Evolutionary conservation across 2,113 vertebrate species (phyloP).

Genomic region (Hippolais icterina): DNA sequence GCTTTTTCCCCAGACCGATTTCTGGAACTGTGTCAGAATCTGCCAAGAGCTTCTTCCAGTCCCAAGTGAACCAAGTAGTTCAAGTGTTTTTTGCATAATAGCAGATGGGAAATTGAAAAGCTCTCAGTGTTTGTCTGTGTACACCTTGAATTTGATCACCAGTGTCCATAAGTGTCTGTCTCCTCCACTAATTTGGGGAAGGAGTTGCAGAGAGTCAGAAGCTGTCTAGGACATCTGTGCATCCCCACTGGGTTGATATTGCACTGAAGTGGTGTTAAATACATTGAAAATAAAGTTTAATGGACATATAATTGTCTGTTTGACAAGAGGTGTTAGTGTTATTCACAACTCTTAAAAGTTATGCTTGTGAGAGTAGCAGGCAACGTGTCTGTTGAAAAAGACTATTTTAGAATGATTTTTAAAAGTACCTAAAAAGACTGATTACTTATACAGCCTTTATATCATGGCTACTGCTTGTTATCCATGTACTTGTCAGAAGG

Average conservation of each 20-base stretch:
- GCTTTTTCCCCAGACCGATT: background rate
- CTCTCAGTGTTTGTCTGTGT: background rate
- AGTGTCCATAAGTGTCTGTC: background rate
- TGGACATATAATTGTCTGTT: background rate
- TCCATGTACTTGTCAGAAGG: background rate
- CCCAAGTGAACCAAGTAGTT: background rate
- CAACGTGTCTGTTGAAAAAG: background rate
- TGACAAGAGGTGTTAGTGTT: background rate
- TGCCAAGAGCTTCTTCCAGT: background rate
- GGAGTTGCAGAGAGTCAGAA: background rate
- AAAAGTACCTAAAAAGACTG: background rate
- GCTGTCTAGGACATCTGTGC: background rate
- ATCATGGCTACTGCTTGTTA: background rate
- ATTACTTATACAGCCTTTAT: background rate
- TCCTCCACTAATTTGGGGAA: background rate
- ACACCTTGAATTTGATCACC: background rate
- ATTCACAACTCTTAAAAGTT: background rate
- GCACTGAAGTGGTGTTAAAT: background rate
- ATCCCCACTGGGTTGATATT: background rate
- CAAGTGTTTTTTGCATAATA: background rate
- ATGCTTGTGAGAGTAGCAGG: background rate
- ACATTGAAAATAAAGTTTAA: background rate
- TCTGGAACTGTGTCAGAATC: background rate
- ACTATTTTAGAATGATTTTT: background rate
- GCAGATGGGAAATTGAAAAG: background rate